Percentiles rank a stretch among this genome's conserved stretches.
Evolutionary conservation across 2,113 vertebrate species (phyloP).

Genomic region (Egretta garzetta): DNA sequence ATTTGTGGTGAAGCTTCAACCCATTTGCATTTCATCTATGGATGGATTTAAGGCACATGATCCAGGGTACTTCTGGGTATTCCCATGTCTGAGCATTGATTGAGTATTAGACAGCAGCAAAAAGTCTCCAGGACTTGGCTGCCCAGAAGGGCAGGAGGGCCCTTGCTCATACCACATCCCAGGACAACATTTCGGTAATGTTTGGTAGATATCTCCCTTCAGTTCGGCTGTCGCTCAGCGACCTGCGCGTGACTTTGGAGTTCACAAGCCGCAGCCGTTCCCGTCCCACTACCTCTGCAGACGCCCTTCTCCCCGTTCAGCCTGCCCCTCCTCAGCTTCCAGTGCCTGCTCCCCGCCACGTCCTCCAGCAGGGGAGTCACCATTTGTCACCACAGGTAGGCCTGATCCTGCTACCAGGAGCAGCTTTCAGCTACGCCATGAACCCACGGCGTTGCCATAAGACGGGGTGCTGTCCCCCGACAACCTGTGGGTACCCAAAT

Average conservation of each 20-base stretch:
- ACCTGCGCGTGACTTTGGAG: background rate
- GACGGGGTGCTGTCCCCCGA: accelerated
- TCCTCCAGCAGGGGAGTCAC: background rate
- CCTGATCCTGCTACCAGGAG: background rate
- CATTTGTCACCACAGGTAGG: accelerated
- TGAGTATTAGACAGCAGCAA: background rate
- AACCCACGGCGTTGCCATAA: accelerated
- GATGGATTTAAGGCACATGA: background rate
- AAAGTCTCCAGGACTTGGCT: background rate
- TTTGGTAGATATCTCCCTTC: background rate
- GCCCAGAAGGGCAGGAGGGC: background rate
- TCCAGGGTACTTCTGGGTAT: background rate
- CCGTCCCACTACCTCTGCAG: background rate
- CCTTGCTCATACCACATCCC: background rate
- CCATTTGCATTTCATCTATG: background rate
- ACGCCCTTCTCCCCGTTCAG: background rate
- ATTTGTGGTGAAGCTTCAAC: background rate
- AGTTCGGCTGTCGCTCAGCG: background rate
- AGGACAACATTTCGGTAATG: background rate
- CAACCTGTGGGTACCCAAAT: background rate
- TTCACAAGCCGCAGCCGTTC: background rate
- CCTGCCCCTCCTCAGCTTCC: background rate
- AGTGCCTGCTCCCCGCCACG: accelerated
- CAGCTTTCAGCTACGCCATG: background rate
- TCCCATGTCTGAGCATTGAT: background rate